Evolutionary conservation across 2,113 vertebrate species (phyloP).

Genomic region (Hippolais icterina): DNA sequence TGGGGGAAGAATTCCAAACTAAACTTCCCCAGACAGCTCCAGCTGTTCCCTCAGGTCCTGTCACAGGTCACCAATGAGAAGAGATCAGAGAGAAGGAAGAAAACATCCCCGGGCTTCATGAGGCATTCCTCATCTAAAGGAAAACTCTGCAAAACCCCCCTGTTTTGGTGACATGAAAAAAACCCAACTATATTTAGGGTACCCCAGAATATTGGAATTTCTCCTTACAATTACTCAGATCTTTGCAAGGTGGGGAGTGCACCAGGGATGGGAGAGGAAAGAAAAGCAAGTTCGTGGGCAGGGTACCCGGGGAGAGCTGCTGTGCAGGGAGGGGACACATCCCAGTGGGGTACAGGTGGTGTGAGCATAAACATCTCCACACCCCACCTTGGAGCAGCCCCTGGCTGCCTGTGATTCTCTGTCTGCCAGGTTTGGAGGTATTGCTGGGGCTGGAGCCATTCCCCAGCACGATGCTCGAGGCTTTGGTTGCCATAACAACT

Average conservation of each 20-base stretch:
- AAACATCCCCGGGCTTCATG: neutral
- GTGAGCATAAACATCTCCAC: neutral
- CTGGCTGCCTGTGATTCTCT: neutral
- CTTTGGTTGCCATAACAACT: constrained; percentile 79
- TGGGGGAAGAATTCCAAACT: neutral
- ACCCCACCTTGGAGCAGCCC: neutral
- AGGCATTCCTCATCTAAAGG: neutral
- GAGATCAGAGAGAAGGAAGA: neutral
- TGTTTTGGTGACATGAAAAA: neutral
- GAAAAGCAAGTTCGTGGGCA: neutral
- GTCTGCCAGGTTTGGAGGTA: neutral
- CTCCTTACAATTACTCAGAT: neutral
- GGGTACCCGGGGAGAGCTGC: accelerated
- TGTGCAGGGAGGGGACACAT: accelerated
- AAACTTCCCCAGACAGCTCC: neutral
- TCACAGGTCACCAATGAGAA: neutral
- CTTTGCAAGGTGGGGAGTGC: neutral
- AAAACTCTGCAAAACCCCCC: neutral
- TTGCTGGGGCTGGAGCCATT: neutral
- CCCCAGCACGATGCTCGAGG: constrained; percentile 31
- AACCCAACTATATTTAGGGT: neutral
- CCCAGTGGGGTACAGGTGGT: neutral
- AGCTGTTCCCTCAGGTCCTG: neutral
- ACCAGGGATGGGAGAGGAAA: neutral
- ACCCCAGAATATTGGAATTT: neutral